phyloP scores from a whole-genome alignment of 2,113 vertebrate species.

The Solenodon paradoxus region DNA sequence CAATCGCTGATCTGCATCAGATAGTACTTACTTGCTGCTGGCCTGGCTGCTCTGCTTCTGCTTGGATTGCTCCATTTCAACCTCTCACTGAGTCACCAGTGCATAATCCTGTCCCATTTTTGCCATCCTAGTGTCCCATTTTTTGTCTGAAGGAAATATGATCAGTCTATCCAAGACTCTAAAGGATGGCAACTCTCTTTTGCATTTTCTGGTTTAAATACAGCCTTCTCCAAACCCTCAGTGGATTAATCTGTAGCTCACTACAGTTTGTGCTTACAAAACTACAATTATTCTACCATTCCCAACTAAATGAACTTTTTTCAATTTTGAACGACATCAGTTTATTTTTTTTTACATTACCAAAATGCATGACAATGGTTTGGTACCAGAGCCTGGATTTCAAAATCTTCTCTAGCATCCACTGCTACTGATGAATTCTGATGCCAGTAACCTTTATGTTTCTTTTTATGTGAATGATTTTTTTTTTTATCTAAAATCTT shows the following conservation, averaged over 20 bases:
- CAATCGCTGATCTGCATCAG: too few relatives aligned
- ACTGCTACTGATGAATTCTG: background rate
- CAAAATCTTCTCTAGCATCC: background rate
- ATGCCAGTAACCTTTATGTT: background rate
- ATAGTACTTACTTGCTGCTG: too few relatives aligned
- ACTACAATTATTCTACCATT: background rate
- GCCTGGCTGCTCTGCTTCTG: too few relatives aligned
- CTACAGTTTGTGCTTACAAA: background rate
- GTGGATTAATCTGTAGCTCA: background rate
- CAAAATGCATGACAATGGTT: background rate
- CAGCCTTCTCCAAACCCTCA: background rate
- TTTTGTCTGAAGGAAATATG: too few relatives aligned
- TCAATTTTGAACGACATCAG: background rate
- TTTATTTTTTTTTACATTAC: background rate
- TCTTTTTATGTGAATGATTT: background rate
- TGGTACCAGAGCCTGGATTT: background rate
- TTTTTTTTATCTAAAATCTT: background rate
- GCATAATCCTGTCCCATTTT: too few relatives aligned
- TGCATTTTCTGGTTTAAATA: background rate
- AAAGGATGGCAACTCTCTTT: background rate
- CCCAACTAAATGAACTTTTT: background rate
- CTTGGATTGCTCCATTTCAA: too few relatives aligned
- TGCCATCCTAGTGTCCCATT: too few relatives aligned
- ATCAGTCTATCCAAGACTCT: too few relatives aligned
- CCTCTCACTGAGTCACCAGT: too few relatives aligned